Conservation (phyloP, 2,113 vertebrate species). For the Polypterus senegalus region DNA sequence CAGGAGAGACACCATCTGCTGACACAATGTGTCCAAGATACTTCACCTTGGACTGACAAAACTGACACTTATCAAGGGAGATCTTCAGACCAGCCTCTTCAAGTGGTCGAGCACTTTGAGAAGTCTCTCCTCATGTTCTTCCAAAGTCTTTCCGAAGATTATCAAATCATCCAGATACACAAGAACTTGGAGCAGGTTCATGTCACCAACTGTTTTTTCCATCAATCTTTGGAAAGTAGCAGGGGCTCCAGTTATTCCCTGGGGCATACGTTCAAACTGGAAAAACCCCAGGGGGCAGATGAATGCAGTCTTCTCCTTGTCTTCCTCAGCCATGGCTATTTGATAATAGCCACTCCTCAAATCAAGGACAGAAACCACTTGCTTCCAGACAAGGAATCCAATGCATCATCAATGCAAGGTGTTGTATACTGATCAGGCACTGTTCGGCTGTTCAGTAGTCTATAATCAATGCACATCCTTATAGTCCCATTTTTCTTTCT, state of each 20-base stretch:
- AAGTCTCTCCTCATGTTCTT: slow-evolving; percentile 8
- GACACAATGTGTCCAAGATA: slow-evolving; percentile 14
- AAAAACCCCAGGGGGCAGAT: not conserved
- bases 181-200: slow-evolving; percentile 1
- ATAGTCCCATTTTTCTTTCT: too few relatives aligned
- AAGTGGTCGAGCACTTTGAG: not conserved
- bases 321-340: not conserved
- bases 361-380: too few relatives aligned
- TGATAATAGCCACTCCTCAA: too few relatives aligned
- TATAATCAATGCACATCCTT: too few relatives aligned
- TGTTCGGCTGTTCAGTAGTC: too few relatives aligned
- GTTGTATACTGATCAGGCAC: too few relatives aligned
- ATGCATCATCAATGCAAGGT: too few relatives aligned
- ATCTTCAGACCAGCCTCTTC: not conserved
- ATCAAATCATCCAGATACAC: not conserved
- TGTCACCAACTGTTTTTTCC: not conserved
- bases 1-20: slow-evolving; percentile 5
- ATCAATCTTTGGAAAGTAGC: not conserved
- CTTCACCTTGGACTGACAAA: not conserved
- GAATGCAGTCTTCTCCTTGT: slow-evolving; percentile 2
- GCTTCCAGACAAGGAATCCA: too few relatives aligned
- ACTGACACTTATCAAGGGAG: not conserved
- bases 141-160: slow-evolving; percentile 1
- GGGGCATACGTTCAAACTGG: not conserved
- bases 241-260: not conserved